Conservation (phyloP, 2,888 invertebrate species). For the Microplitis deprimator region DNA sequence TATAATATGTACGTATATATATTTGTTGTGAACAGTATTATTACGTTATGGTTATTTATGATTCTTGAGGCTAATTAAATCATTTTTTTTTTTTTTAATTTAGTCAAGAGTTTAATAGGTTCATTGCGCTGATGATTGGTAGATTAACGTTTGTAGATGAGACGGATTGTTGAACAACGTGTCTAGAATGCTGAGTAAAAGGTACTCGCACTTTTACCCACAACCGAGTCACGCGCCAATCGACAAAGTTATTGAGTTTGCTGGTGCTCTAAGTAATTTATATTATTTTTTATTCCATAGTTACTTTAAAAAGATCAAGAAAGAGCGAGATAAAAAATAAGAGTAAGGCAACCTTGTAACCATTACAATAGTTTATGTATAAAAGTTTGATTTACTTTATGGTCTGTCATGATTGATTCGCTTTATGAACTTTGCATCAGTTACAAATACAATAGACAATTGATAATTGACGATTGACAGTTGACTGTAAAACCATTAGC, state of each 20-base stretch:
- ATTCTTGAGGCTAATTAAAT: too few relatives aligned
- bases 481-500: conserved; percentile 41
- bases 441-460: conserved; percentile 38
- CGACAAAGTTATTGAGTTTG: conserved; percentile 9
- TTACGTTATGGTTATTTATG: neutral
- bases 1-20: neutral
- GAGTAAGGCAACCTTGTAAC: conserved; percentile 60
- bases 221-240: conserved; percentile 27
- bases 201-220: conserved; percentile 47
- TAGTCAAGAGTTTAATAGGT: neutral
- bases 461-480: conserved; percentile 1
- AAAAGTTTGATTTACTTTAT: conserved; percentile 5
- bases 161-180: conserved; percentile 23
- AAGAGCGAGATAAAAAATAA: conserved; percentile 48
- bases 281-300: neutral
- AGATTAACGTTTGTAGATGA: neutral
- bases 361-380: conserved; percentile 56
- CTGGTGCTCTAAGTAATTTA: neutral
- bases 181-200: conserved; percentile 41
- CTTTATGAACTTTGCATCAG: conserved; percentile 52
- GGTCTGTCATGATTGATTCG: conserved; percentile 49
- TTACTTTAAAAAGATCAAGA: conserved; percentile 32
- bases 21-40: conserved; percentile 30
- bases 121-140: neutral
- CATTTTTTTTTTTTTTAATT: too few relatives aligned